A percentile compares a stretch with the other conserved stretches of the same genome.
Evolutionary conservation across 2,888 invertebrate genomes (phyloP).

Genomic region (Sphaerophoria taeniata): DNA sequence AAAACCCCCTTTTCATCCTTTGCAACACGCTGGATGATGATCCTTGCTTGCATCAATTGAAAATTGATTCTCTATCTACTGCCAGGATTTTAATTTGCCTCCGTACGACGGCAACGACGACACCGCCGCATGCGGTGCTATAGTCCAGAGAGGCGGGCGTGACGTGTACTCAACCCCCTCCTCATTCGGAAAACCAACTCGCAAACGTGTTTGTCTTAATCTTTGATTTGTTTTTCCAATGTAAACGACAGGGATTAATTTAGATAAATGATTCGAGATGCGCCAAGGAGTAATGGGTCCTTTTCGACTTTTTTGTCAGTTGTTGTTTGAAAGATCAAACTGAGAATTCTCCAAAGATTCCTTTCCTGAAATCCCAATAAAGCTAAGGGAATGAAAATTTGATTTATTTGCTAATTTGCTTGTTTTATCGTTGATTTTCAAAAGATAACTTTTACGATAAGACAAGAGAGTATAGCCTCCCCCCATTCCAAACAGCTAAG

Average conservation of each 20-base stretch:
- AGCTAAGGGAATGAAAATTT: slow-evolving; percentile 81
- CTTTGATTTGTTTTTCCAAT: slow-evolving; percentile 83
- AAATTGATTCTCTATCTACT: slow-evolving; percentile 61
- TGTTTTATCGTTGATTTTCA: slow-evolving; percentile 76
- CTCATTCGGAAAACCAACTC: neutral
- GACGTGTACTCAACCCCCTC: neutral
- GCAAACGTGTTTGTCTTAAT: slow-evolving; percentile 82
- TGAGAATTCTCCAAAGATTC: slow-evolving; percentile 46
- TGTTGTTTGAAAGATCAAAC: slow-evolving; percentile 51
- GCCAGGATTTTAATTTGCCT: slow-evolving; percentile 51
- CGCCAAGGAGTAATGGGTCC: slow-evolving; percentile 41
- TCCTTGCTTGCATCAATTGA: slow-evolving; percentile 33
- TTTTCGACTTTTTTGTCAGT: slow-evolving; percentile 1
- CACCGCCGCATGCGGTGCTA: neutral
- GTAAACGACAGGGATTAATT: slow-evolving; percentile 84
- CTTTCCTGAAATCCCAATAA: neutral
- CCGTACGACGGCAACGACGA: slow-evolving; percentile 1
- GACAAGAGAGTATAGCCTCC: neutral
- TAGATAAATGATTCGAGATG: slow-evolving; percentile 82
- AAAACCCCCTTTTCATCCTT: slow-evolving; percentile 19
- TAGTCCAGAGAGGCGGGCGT: neutral
- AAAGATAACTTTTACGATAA: slow-evolving; percentile 52
- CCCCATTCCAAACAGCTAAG: slow-evolving; percentile 27
- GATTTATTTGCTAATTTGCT: slow-evolving; percentile 83
- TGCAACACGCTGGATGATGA: slow-evolving; percentile 32